Conservation (phyloP, 2,888 invertebrate genomes). For the Stenoptilia bipunctidactyla region DNA sequence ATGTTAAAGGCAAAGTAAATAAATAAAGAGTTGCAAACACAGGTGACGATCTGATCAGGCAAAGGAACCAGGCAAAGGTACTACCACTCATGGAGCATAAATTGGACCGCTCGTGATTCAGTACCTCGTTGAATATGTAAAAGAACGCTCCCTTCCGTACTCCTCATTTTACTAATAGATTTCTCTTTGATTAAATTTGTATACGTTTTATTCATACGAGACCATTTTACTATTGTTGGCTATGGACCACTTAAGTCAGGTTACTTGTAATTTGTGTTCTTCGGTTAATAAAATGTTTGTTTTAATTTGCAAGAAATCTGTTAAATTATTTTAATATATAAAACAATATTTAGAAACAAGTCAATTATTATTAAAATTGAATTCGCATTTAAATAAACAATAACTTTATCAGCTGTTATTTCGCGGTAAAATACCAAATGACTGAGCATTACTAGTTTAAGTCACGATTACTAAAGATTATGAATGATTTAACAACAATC, state of each 20-base stretch:
- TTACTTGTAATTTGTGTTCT: constrained; percentile 1
- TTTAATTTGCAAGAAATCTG: too few relatives aligned
- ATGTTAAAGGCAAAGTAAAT: constrained; percentile 17
- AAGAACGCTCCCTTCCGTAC: constrained; percentile 66
- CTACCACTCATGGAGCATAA: constrained; percentile 64
- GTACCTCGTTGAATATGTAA: constrained; percentile 70
- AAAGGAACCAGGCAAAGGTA: constrained; percentile 60
- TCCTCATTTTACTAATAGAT: constrained; percentile 73
- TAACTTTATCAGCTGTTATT: constrained; percentile 36
- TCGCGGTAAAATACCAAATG: constrained; percentile 21
- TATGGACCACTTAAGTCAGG: constrained; percentile 40
- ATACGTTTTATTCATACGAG: constrained; percentile 67
- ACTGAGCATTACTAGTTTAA: too few relatives aligned
- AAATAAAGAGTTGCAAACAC: constrained; percentile 23
- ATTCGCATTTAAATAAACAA: constrained; percentile 28
- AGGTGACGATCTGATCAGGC: constrained; percentile 56
- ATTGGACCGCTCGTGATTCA: constrained; percentile 69
- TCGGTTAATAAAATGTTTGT: constrained; percentile 9
- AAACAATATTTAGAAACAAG: too few relatives aligned
- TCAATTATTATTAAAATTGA: too few relatives aligned
- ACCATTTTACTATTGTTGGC: constrained; percentile 49
- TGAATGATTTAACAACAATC: too few relatives aligned
- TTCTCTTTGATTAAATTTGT: constrained; percentile 72
- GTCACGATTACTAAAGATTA: too few relatives aligned
- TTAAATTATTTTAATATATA: too few relatives aligned